Conservation (phyloP, 2,888 invertebrate species). For the Drosophila leonis region DNA sequence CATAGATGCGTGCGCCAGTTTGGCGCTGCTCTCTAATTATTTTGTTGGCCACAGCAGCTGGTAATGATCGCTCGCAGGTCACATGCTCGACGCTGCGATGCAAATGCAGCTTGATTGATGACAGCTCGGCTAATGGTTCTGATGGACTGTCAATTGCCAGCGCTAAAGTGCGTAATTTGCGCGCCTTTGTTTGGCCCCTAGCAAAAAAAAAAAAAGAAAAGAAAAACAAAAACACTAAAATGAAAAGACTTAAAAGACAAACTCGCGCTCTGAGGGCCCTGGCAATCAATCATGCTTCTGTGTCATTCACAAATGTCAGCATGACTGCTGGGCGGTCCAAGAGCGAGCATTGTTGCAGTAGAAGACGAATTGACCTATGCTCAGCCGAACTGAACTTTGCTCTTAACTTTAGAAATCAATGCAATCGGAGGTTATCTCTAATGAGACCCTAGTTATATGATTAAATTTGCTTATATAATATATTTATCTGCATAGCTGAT, state of each 20-base stretch:
- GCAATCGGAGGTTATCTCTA: background rate
- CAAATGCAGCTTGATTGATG: slow-evolving; percentile 77
- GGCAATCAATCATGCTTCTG: slow-evolving; percentile 48
- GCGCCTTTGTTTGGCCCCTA: slow-evolving; percentile 20
- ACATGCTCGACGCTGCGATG: slow-evolving; percentile 38
- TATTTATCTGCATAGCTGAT: no score
- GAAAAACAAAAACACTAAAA: slow-evolving; percentile 3
- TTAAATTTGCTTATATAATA: background rate
- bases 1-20: slow-evolving; percentile 68
- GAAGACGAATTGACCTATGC: background rate
- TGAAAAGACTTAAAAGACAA: slow-evolving; percentile 67
- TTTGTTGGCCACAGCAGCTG: slow-evolving; percentile 48
- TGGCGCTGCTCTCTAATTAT: slow-evolving; percentile 57
- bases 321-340: slow-evolving; percentile 37
- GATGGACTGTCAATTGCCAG: slow-evolving; percentile 54
- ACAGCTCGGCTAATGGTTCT: slow-evolving; percentile 18
- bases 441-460: background rate
- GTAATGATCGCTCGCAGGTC: slow-evolving; percentile 65
- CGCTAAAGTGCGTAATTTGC: slow-evolving; percentile 63
- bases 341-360: background rate
- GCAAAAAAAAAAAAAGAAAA: background rate
- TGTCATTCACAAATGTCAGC: slow-evolving; percentile 27
- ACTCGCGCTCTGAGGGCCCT: slow-evolving; percentile 44
- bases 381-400: background rate
- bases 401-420: background rate